Evolutionary conservation across 2,113 vertebrate species (phyloP), one percentile per base, ranked within the genome.

Genomic region (Clarias magur): DNA sequence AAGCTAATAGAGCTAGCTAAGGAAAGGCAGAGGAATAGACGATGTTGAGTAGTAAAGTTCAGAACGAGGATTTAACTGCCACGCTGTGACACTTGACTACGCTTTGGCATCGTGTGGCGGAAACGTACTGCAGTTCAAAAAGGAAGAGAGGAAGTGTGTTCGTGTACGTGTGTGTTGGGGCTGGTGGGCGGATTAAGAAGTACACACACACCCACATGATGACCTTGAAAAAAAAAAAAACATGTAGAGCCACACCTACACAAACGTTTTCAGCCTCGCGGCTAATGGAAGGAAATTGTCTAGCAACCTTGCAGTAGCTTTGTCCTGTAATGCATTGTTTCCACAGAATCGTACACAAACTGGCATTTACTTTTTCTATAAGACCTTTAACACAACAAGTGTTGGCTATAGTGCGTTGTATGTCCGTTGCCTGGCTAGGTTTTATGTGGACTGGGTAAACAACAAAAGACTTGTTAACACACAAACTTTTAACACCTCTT

Each of bases 241-340:
- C 19, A 72, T 13, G 15, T 34, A 23, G 3, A 30, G 48, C 34
- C 15, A 75, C 38, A 80, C 76, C 75, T 62, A 34, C 76, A 42
- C 7, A 81, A 30, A 27, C 3, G 1, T 80, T 76, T 48, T 80
- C 48, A 81, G 48, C 27, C 76, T 54, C 27, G 34, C 13, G 54
- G 53, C 67, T 57, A 27, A 5, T 79, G 48, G 38, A 62, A 75
- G 57, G 70, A 85, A 75, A 6, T n/a, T 56, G 88, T 86, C 56
- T 56, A 70, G 78, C 59, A 87, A 87, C 57, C 25, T 38, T 8
- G 0, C 59, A 63, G 30, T 27, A 48, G 48, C 75, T 80, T 67
- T 48, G 59, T 21, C 86, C 53, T 38, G 83, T 48, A 48, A 48
- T 34, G n/a, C 27, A 85, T 65, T 38, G 54, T 63, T 85, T n/a